Evolutionary conservation across 1,140 invertebrate species (phyloP).

Genomic region (Caenorhabditis elegans): WBcel235 BX284606.5:15683001-15683500

Average conservation of each 20-base stretch:
- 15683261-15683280: neutral
- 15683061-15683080: neutral
- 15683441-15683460: neutral
- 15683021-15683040: neutral
- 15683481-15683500: neutral
- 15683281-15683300: neutral
- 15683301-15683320: no score
- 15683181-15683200: neutral
- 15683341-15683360: neutral
- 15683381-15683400: neutral
- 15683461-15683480: neutral
- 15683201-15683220: constrained; percentile 16
- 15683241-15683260: constrained; percentile 16
- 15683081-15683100: constrained; percentile 12
- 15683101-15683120: neutral
- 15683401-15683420: constrained; percentile 16
- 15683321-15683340: neutral
- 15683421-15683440: neutral
- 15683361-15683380: neutral
- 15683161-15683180: neutral
- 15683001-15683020: neutral
- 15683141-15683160: neutral
- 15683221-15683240: neutral
- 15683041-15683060: neutral
- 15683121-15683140: constrained; percentile 12